Percentiles rank a stretch among this genome's conserved stretches.
Evolutionary conservation across 2,888 invertebrate species (phyloP).

Genomic region (Andrena flavipes): DNA sequence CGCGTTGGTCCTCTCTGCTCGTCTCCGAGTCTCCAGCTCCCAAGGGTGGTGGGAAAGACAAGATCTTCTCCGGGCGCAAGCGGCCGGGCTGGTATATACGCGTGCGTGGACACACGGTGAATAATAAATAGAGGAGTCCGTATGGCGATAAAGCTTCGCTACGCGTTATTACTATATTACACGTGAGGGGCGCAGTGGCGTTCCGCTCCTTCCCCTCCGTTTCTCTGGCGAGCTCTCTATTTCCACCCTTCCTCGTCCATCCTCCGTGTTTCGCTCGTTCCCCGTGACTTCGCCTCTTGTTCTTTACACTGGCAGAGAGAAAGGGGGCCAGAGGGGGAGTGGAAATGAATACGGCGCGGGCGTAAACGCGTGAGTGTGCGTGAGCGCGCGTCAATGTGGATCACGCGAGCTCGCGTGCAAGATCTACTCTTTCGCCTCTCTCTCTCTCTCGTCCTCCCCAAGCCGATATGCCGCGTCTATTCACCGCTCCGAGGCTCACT

Average conservation of each 20-base stretch:
- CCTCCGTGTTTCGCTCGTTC: slow-evolving; percentile 10
- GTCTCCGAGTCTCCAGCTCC: neutral
- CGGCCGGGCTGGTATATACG: slow-evolving; percentile 23
- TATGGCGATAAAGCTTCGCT: slow-evolving; percentile 73
- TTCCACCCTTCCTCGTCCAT: slow-evolving; percentile 10
- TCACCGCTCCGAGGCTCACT: slow-evolving; percentile 9
- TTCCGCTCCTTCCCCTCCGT: neutral
- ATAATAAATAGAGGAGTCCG: slow-evolving; percentile 76
- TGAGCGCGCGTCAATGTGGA: slow-evolving; percentile 70
- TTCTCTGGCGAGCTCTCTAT: neutral
- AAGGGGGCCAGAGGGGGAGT: slow-evolving; percentile 30
- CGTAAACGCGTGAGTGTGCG: slow-evolving; percentile 40
- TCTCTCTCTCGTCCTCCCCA: slow-evolving; percentile 34
- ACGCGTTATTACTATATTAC: slow-evolving; percentile 80
- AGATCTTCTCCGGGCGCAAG: slow-evolving; percentile 28
- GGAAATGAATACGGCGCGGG: slow-evolving; percentile 31
- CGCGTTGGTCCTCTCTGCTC: neutral
- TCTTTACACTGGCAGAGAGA: slow-evolving; percentile 10
- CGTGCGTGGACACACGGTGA: slow-evolving; percentile 69
- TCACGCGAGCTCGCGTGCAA: slow-evolving; percentile 84
- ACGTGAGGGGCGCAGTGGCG: slow-evolving; percentile 68
- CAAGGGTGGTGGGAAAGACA: slow-evolving; percentile 39
- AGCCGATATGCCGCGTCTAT: slow-evolving; percentile 40
- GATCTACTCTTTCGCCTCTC: slow-evolving; percentile 57
- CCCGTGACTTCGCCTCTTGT: slow-evolving; percentile 5